Base-by-base conservation (phyloP, 2,113 vertebrate genomes). In the Cryptotis parvus region DNA sequence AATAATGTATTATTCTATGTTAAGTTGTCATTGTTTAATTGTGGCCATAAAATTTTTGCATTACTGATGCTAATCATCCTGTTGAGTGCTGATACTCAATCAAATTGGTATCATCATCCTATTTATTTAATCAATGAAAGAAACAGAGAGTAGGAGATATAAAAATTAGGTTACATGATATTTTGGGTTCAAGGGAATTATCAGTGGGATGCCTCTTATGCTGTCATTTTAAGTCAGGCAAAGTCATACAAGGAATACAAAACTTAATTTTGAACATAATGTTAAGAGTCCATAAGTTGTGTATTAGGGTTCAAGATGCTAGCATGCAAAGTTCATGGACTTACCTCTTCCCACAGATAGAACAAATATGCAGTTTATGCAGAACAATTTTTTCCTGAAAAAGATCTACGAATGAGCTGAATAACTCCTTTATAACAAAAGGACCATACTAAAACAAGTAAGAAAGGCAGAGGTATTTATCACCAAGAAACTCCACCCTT, bases 131-230 rank as follows among this genome's bases (percentile, higher is more conserved):
- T 41, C 63, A 33, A 2, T 52, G 41, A 83, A 90, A 31, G 63
- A 91, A 75, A 74, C n/a, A 84, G 55, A 69, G 61, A 84, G 27
- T 43, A 24, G 14, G 63, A 55, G 86, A 61, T n/a, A 18, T 68
- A 63, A 79, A 66, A 29, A 29, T 52, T 76, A 20, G 4, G 5
- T 91, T 72, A 79, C 9, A 66, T 41, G 87, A 4, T 33, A 4
- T 72, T 86, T 89, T 45, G 89, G 29, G 91, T 65, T 92, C 66
- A 82, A 55, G 39, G n/a, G 74, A 84, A 65, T 82, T 74, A 52
- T 55, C 16, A n/a, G 10, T 75, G 92, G 18, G 78, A 81, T 78
- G 27, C 16, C 7, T 35, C 22, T 15, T 63, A 52, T 35, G 31
- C 70, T 66, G 22, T 91, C 33, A 58, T 9, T 55, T 73, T 3